Conservation (phyloP, 2,888 invertebrate species). For the Cephus runcator region DNA sequence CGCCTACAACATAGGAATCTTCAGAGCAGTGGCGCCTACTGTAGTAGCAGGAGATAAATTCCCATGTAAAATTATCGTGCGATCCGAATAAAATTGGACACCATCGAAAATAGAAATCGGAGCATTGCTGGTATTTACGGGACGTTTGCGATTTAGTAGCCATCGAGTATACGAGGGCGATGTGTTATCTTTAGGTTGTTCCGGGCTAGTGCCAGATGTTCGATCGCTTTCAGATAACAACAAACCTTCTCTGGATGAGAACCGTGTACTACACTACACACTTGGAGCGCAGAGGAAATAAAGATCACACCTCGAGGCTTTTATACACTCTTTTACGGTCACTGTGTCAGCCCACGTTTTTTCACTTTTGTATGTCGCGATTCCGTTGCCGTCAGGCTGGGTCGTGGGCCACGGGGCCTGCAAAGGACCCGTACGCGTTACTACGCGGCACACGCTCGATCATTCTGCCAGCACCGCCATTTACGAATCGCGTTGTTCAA, state of each 20-base stretch:
- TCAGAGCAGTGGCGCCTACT: neutral
- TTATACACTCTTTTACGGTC: slow-evolving; percentile 5
- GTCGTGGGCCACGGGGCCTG: slow-evolving; percentile 47
- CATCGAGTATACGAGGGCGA: neutral
- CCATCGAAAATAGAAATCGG: neutral
- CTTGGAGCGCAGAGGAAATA: neutral
- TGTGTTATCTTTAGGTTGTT: neutral
- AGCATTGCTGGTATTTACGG: neutral
- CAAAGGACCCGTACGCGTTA: slow-evolving; percentile 49
- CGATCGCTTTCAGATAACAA: neutral
- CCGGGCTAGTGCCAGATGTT: neutral
- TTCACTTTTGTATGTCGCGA: slow-evolving; percentile 6
- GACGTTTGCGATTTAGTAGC: neutral
- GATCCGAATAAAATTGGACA: neutral
- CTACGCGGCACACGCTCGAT: slow-evolving; percentile 43
- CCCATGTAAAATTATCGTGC: neutral
- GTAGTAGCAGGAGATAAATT: neutral
- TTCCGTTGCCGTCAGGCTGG: slow-evolving; percentile 37
- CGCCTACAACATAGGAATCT: neutral
- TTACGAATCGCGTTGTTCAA: slow-evolving; percentile 34
- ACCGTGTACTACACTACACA: slow-evolving; percentile 8
- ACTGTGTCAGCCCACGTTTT: neutral
- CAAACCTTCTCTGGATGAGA: neutral
- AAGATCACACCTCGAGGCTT: neutral
- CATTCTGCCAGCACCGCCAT: slow-evolving; percentile 55